A percentile compares a stretch with the other conserved stretches of the same genome.
Evolutionary conservation across 2,888 invertebrate species (phyloP).

Genomic region (Zhuqinia jingwanae): DNA sequence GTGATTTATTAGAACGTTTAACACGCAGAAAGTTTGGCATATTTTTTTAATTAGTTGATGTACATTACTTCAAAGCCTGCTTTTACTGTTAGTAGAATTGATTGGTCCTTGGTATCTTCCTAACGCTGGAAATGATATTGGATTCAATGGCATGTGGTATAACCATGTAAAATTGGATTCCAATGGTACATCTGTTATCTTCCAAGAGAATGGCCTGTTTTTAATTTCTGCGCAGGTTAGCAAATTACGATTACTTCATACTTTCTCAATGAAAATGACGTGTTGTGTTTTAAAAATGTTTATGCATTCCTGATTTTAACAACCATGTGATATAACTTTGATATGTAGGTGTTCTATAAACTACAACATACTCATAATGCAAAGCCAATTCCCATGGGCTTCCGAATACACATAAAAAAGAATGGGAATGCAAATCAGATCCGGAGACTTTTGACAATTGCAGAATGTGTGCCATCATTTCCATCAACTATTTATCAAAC

Average conservation of each 20-base stretch:
- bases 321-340: background rate
- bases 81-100: constrained; percentile 74
- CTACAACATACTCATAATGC: constrained; percentile 17
- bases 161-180: constrained; percentile 65
- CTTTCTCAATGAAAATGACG: too few relatives aligned
- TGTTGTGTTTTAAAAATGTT: too few relatives aligned
- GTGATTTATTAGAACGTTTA: background rate
- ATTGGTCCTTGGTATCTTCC: constrained; percentile 77
- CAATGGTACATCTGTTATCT: constrained; percentile 73
- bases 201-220: constrained; percentile 74
- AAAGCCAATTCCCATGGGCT: constrained; percentile 69
- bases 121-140: constrained; percentile 67
- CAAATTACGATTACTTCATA: too few relatives aligned
- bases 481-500: constrained; percentile 74
- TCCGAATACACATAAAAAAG: constrained; percentile 74
- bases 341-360: constrained; percentile 74
- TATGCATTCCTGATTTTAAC: too few relatives aligned
- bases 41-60: background rate
- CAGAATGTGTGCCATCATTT: constrained; percentile 75
- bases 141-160: constrained; percentile 77
- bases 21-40: too few relatives aligned
- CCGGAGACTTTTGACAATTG: constrained; percentile 71
- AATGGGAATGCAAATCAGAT: background rate
- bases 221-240: constrained; percentile 77
- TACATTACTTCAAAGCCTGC: background rate